Evolutionary conservation across 35 echinoderm and acorn worm species (phyloP).

Genomic region (Ophiothrix spiculata): DNA sequence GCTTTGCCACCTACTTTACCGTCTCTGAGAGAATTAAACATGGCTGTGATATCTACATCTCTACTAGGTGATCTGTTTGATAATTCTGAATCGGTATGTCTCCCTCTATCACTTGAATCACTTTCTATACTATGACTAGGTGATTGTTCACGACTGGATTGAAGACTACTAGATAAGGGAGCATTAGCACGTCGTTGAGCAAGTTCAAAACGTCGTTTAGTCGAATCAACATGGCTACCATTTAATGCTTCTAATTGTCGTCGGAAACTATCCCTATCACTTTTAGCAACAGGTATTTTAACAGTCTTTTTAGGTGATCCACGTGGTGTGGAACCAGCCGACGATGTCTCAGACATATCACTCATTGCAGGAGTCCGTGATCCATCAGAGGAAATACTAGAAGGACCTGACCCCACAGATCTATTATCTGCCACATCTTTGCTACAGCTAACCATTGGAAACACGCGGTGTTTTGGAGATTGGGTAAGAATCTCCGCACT

Average conservation of each 20-base stretch:
- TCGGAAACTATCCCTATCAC: not conserved
- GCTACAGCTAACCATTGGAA: not conserved
- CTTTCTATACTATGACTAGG: slow-evolving; percentile 4
- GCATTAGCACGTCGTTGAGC: not conserved
- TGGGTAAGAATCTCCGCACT: not conserved
- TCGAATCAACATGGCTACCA: not conserved
- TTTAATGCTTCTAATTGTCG: not conserved
- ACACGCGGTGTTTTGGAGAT: not conserved
- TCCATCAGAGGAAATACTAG: not conserved
- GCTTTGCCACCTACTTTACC: not conserved
- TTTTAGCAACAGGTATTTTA: not conserved
- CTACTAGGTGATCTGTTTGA: not conserved
- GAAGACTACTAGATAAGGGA: not conserved
- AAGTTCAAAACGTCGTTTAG: not conserved
- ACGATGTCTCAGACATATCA: not conserved
- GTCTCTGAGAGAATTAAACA: not conserved
- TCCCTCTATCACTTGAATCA: not conserved
- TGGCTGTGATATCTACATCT: not conserved
- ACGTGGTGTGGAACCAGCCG: not conserved
- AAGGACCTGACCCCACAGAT: not conserved
- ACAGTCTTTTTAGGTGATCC: not conserved
- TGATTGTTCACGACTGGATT: not conserved
- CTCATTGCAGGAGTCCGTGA: not conserved
- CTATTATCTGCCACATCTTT: not conserved
- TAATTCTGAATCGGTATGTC: not conserved